Percentiles rank a stretch among this genome's conserved stretches.
Evolutionary conservation across 2,113 vertebrate genomes (phyloP).

Genomic region (Axis porcinus): DNA sequence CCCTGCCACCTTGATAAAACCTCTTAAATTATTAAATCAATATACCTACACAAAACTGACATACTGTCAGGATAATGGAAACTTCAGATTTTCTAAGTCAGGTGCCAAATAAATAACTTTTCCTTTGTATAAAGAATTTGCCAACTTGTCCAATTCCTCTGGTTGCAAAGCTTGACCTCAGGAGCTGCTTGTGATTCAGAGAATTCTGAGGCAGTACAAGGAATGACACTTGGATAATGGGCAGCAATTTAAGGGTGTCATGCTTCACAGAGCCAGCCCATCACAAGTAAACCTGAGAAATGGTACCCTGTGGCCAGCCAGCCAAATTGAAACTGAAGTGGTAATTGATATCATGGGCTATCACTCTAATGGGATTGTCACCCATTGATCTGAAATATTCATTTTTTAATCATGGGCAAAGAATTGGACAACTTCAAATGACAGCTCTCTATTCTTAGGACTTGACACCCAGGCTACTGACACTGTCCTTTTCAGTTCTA

Average conservation of each 20-base stretch:
- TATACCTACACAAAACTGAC: conserved; percentile 68
- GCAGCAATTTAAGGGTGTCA: conserved; percentile 87
- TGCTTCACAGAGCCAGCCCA: conserved; percentile 77
- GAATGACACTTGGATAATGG: conserved; percentile 88
- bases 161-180: conserved; percentile 74
- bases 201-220: conserved; percentile 79
- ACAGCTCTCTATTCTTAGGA: conserved; percentile 61
- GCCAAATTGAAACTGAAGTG: conserved; percentile 85
- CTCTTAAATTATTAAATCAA: conserved; percentile 68
- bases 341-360: conserved; percentile 85
- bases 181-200: conserved; percentile 77
- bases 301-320: conserved; percentile 77
- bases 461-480: conserved; percentile 60
- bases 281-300: conserved; percentile 75
- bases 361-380: conserved; percentile 85
- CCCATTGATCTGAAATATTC: conserved; percentile 81
- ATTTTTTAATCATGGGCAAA: conserved; percentile 74
- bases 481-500: conserved; percentile 68
- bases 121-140: conserved; percentile 70
- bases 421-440: conserved; percentile 76
- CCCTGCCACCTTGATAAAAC: conserved; percentile 63
- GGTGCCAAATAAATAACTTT: conserved; percentile 72
- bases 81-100: conserved; percentile 69
- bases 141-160: conserved; percentile 69
- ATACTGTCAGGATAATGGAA: conserved; percentile 65